Evolutionary conservation across 2,797 vertebrate species (phyloP).

Genomic region (Sebastes oblongus): DNA sequence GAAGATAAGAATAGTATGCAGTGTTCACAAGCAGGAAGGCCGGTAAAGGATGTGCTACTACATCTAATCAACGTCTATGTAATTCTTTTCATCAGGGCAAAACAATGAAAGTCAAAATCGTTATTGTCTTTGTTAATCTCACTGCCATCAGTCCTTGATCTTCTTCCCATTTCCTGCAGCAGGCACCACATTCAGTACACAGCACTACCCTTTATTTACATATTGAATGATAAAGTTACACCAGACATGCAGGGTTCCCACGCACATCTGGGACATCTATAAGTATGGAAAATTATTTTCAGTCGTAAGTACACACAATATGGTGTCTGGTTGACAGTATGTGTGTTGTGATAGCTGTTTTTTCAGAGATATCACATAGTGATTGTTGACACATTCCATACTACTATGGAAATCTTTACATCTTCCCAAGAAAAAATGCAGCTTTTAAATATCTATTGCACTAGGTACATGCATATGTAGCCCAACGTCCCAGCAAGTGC

Average conservation of each 20-base stretch:
- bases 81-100: background rate
- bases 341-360: too few relatives aligned
- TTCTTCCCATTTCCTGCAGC: background rate
- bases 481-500: background rate
- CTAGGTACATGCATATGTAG: background rate
- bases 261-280: background rate
- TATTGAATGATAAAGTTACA: background rate
- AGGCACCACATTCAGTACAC: background rate
- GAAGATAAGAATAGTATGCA: slow-evolving; percentile 1
- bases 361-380: background rate
- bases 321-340: background rate
- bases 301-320: background rate
- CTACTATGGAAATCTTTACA: background rate
- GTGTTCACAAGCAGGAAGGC: background rate
- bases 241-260: background rate
- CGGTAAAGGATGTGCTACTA: background rate
- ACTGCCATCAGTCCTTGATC: background rate
- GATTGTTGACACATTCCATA: background rate
- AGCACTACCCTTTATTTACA: background rate
- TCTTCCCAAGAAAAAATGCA: background rate
- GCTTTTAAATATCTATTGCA: background rate
- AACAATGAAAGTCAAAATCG: background rate
- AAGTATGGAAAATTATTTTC: background rate
- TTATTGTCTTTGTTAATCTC: background rate
- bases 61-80: background rate